Conservation (phyloP, 2,888 invertebrate species). For the Bellardia pandia region DNA sequence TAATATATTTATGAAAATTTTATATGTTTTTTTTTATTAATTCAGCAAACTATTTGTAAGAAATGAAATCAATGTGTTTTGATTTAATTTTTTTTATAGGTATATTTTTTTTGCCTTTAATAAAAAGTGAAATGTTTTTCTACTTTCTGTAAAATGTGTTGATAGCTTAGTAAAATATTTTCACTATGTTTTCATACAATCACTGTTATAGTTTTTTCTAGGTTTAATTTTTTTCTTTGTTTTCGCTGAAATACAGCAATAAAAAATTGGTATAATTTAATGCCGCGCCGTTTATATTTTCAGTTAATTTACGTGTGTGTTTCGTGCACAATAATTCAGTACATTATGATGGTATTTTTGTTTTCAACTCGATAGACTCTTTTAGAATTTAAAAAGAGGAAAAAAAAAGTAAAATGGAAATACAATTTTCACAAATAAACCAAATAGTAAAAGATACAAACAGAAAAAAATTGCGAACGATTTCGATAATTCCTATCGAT, state of each 20-base stretch:
- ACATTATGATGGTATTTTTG: conserved; percentile 57
- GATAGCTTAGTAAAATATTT: conserved; percentile 38
- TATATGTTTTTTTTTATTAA: not conserved
- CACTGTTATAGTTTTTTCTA: conserved; percentile 29
- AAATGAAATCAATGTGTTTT: conserved; percentile 34
- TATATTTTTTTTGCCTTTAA: conserved; percentile 8
- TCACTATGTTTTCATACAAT: conserved; percentile 6
- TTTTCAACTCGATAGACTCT: conserved; percentile 62
- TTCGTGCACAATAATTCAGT: conserved; percentile 66
- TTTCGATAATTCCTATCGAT: conserved; percentile 81
- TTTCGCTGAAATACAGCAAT: conserved; percentile 19
- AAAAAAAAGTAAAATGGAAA: conserved; percentile 47
- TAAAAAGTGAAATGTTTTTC: not conserved
- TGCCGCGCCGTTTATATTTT: conserved; percentile 57
- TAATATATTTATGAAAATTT: not conserved
- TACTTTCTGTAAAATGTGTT: conserved; percentile 31
- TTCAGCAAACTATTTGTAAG: not conserved
- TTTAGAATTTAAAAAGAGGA: conserved; percentile 55
- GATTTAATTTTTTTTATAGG: conserved; percentile 12
- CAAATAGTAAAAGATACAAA: conserved; percentile 43
- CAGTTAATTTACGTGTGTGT: conserved; percentile 67
- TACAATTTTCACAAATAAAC: conserved; percentile 66
- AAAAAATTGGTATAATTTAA: conserved; percentile 39
- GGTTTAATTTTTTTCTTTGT: conserved; percentile 22
- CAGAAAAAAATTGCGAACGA: conserved; percentile 74